Evolutionary conservation across 92 coral and sea anemone genomes (phyloP).

Genomic region (Zoanthus solanderi): DNA sequence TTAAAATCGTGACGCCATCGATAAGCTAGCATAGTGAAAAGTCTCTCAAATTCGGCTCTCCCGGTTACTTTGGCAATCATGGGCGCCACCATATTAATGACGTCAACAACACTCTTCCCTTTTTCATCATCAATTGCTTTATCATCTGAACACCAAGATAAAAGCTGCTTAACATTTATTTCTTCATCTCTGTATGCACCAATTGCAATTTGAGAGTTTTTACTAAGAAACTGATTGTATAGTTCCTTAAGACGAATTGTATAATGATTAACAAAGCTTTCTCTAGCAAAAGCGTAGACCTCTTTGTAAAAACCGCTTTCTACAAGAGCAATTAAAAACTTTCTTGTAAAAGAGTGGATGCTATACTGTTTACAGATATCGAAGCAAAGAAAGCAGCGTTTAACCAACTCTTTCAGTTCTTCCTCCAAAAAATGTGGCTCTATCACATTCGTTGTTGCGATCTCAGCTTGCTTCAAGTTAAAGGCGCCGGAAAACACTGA

Average conservation of each 20-base stretch:
- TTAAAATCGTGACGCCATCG: constrained; percentile 31
- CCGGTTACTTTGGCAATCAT: constrained; percentile 67
- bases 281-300: constrained; percentile 44
- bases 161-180: constrained; percentile 63
- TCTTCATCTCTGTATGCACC: constrained; percentile 54
- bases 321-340: constrained; percentile 46
- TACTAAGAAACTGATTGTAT: constrained; percentile 55
- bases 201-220: constrained; percentile 48
- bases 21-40: constrained; percentile 53
- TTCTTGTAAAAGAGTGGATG: constrained; percentile 53
- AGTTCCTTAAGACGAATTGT: constrained; percentile 9
- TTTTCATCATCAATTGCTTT: not conserved
- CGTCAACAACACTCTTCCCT: constrained; percentile 44
- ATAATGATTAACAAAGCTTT: constrained; percentile 42
- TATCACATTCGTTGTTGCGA: constrained; percentile 8
- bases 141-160: constrained; percentile 57
- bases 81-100: constrained; percentile 48
- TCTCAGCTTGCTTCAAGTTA: constrained; percentile 41
- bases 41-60: constrained; percentile 46
- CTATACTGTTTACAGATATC: constrained; percentile 28
- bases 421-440: constrained; percentile 2
- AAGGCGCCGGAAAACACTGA: constrained; percentile 63
- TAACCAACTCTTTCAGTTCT: constrained; percentile 21
- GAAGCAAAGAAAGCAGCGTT: constrained; percentile 43
- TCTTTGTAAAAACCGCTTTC: not conserved